phyloP scores from a whole-genome alignment of 2,797 vertebrate genomes.

The Crocodylus rhombifer region DNA sequence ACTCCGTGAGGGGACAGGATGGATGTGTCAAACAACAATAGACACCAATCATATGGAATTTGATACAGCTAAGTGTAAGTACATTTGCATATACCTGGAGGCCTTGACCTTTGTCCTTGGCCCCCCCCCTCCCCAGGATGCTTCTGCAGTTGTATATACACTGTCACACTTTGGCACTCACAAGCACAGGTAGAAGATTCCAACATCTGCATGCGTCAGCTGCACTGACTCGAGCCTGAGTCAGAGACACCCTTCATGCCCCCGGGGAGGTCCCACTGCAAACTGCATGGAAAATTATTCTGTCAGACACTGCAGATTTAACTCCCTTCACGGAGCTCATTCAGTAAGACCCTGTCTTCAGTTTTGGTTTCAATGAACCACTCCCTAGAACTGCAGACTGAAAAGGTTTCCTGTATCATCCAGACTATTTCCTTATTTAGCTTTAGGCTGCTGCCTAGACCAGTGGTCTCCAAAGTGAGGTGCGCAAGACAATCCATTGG shows the following conservation, averaged over 20 bases:
- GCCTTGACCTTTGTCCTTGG: not conserved
- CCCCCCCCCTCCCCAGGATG: not conserved
- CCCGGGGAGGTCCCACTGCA: not conserved
- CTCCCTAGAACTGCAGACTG: not conserved
- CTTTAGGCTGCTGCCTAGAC: not conserved
- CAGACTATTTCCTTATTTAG: not conserved
- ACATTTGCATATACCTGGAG: rapidly evolving
- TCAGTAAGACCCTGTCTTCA: not conserved
- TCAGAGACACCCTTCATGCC: rapidly evolving
- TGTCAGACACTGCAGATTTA: not conserved
- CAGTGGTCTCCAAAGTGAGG: too few relatives aligned
- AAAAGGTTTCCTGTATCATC: not conserved
- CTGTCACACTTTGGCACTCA: not conserved
- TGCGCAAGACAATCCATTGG: too few relatives aligned
- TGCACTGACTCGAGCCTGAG: not conserved
- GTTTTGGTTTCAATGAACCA: not conserved
- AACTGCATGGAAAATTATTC: not conserved
- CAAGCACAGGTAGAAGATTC: not conserved
- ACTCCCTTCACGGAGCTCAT: not conserved
- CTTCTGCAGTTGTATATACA: not conserved
- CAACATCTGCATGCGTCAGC: not conserved
- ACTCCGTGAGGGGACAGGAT: not conserved
- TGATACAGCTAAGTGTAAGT: not conserved
- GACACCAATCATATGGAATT: not conserved
- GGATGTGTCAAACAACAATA: not conserved